phyloP scores from a whole-genome alignment of 2,888 invertebrate species.

The Caenorhabditis uteleia region DNA sequence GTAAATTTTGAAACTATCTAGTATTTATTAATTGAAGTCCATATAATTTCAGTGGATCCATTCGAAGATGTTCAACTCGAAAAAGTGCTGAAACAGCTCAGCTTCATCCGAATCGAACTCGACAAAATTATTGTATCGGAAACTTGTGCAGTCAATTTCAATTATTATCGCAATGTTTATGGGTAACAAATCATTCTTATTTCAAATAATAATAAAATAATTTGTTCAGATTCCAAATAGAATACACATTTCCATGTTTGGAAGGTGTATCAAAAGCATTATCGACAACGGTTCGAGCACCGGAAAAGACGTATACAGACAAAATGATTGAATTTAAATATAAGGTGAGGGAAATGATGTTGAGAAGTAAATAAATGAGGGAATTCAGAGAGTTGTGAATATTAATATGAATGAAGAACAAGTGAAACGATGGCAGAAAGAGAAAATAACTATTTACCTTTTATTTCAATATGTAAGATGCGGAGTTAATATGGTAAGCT shows the following conservation, averaged over 20 bases:
- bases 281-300: conserved; percentile 17
- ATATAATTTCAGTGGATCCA: conserved; percentile 21
- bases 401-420: conserved; percentile 29
- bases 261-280: conserved; percentile 36
- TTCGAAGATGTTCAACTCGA: conserved; percentile 30
- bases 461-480: conserved; percentile 16
- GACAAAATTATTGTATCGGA: conserved; percentile 36
- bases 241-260: conserved; percentile 47
- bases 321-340: conserved; percentile 40
- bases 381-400: conserved; percentile 15
- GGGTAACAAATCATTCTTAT: not conserved
- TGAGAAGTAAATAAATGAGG: not conserved
- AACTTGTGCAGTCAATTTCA: not conserved
- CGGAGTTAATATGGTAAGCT: conserved; percentile 21
- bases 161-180: not conserved
- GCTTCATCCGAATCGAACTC: conserved; percentile 40
- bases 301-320: conserved; percentile 15
- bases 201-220: not conserved
- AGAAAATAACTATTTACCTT: conserved; percentile 17
- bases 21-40: conserved; percentile 8
- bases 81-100: conserved; percentile 39
- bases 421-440: conserved; percentile 15
- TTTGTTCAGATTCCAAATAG: conserved; percentile 31
- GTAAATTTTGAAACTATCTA: no score
- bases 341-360: conserved; percentile 15